Conservation (phyloP, 2,888 invertebrate species). For the Drosophila anomalipes region DNA sequence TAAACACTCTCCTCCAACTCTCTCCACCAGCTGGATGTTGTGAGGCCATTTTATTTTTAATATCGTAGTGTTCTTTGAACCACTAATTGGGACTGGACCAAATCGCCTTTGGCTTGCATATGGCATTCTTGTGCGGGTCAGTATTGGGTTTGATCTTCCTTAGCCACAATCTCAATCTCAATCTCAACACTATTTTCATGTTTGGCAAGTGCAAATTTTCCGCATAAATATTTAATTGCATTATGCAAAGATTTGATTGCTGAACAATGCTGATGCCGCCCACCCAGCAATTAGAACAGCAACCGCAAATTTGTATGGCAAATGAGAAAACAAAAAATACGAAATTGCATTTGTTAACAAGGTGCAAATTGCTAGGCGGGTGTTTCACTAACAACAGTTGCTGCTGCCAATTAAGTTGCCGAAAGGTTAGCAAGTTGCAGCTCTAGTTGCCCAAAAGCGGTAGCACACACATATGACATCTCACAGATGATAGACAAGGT, state of each 20-base stretch:
- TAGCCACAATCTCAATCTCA: background rate
- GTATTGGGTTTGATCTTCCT: conserved; percentile 12
- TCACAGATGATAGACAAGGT: conserved; percentile 4
- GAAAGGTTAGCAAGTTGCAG: conserved; percentile 57
- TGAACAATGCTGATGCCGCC: conserved; percentile 33
- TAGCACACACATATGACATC: conserved; percentile 5
- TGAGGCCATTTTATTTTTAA: conserved; percentile 31
- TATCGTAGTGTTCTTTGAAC: conserved; percentile 17
- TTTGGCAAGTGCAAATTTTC: background rate
- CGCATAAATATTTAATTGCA: conserved; percentile 2
- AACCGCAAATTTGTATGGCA: conserved; percentile 61
- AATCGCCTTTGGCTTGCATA: conserved; percentile 27
- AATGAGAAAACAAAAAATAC: conserved; percentile 34
- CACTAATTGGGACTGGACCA: background rate
- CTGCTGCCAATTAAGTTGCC: conserved; percentile 43
- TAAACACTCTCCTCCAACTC: conserved; percentile 16
- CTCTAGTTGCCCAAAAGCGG: conserved; percentile 52
- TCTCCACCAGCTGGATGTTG: conserved; percentile 2
- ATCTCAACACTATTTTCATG: background rate
- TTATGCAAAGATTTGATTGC: conserved; percentile 17
- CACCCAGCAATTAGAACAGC: conserved; percentile 47
- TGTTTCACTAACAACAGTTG: conserved; percentile 35
- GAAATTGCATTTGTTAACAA: conserved; percentile 58
- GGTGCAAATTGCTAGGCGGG: conserved; percentile 73
- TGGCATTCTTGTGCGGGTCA: conserved; percentile 42